Evolutionary conservation across 2,113 vertebrate species (phyloP).

Genomic region (Suncus etruscus): DNA sequence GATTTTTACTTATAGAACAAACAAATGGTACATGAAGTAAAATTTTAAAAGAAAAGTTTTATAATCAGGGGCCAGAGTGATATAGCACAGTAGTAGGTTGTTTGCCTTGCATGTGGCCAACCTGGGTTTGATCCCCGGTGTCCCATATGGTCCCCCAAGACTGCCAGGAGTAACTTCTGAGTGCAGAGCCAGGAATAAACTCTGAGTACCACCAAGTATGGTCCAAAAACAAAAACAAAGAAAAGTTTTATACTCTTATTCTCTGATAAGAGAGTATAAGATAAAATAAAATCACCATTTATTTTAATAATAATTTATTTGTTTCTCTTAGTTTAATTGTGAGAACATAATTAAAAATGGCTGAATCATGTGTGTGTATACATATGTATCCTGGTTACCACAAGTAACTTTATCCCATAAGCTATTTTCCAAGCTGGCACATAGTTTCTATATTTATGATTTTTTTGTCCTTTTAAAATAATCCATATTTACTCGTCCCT

Average conservation of each 20-base stretch:
- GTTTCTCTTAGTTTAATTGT: slow-evolving; percentile 49
- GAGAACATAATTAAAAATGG: slow-evolving; percentile 57
- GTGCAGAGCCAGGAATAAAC: no score
- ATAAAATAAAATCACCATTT: no score
- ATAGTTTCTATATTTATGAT: slow-evolving; percentile 59
- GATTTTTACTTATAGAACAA: slow-evolving; percentile 32
- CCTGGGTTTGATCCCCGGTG: no score
- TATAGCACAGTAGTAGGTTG: no score
- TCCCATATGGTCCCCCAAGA: no score
- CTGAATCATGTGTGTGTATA: slow-evolving; percentile 20
- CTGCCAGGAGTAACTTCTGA: no score
- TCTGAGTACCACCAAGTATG: no score
- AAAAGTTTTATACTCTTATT: neutral
- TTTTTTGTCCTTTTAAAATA: slow-evolving; percentile 56
- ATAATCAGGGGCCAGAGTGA: no score
- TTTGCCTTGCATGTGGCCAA: no score
- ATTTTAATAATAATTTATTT: slow-evolving; percentile 15
- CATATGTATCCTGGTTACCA: slow-evolving; percentile 38
- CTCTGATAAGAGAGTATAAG: no score
- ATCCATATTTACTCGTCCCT: slow-evolving; percentile 45
- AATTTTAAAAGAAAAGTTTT: no score
- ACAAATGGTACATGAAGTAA: slow-evolving; percentile 12
- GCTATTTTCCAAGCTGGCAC: slow-evolving; percentile 55
- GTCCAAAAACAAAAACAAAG: neutral
- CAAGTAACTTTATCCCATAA: slow-evolving; percentile 56